Percentiles rank a stretch among this genome's conserved stretches.
phyloP scores from a whole-genome alignment of 2,113 vertebrate species.

The Regulus satrapa region DNA sequence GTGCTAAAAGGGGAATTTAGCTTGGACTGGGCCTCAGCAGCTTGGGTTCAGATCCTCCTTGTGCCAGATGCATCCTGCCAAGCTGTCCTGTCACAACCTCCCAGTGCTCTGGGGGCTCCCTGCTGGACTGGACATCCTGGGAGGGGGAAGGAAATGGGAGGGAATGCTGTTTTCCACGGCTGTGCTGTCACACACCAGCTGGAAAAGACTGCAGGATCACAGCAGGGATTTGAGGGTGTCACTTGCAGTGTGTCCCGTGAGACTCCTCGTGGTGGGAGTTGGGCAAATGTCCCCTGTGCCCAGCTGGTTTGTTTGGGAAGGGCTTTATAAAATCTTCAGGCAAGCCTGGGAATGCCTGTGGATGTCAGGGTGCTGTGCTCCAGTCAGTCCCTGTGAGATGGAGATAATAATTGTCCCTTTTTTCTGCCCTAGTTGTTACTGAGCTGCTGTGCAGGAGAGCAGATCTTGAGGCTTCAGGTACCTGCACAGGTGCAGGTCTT shows the following conservation, averaged over 20 bases:
- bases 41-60: neutral
- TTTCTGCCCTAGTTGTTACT: neutral
- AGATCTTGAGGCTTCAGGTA: neutral
- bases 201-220: neutral
- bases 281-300: neutral
- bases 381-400: neutral
- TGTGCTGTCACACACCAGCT: neutral
- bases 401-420: neutral
- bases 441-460: neutral
- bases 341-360: neutral
- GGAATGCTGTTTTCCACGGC: neutral
- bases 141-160: neutral
- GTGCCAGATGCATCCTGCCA: neutral
- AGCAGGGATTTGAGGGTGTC: neutral
- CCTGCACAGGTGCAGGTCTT: neutral
- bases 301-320: neutral
- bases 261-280: neutral
- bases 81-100: neutral
- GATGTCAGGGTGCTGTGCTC: neutral
- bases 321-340: neutral
- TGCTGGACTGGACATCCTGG: neutral
- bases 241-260: fast-evolving
- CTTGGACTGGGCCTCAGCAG: neutral
- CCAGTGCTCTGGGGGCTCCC: neutral
- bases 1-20: neutral